Evolutionary conservation across 2,113 vertebrate species (phyloP).

Genomic region (Hoplias malabaricus): DNA sequence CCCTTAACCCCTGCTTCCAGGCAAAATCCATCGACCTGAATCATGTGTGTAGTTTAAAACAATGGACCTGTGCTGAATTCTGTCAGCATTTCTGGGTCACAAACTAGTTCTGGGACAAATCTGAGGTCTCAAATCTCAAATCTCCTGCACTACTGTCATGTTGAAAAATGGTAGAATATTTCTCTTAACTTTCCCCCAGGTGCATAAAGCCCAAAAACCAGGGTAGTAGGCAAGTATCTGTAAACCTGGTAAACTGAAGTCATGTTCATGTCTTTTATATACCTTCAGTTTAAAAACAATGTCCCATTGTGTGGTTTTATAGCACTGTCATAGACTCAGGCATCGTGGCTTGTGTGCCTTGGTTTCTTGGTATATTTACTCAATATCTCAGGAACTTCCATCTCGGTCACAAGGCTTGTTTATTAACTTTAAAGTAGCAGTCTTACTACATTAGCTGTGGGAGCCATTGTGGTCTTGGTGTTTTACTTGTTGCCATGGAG

Average conservation of each 20-base stretch:
- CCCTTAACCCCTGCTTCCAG: background rate
- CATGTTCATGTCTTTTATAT: background rate
- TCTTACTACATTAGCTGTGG: background rate
- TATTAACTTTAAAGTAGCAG: background rate
- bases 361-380: background rate
- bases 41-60: background rate
- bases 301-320: background rate
- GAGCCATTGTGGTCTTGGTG: background rate
- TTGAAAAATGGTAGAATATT: no score
- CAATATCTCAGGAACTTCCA: background rate
- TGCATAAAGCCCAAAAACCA: no score
- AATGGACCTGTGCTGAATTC: background rate
- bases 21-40: background rate
- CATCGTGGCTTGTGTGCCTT: background rate
- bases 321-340: background rate
- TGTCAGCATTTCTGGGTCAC: no score
- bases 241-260: no score
- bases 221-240: no score
- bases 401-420: slow-evolving; percentile 1
- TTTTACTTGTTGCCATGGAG: slow-evolving; percentile 39
- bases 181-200: no score
- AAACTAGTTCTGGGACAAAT: no score
- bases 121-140: no score
- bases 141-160: no score
- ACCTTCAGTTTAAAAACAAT: background rate